phyloP scores from a whole-genome alignment of 1,140 invertebrate species.

The Bombus waltoni region DNA sequence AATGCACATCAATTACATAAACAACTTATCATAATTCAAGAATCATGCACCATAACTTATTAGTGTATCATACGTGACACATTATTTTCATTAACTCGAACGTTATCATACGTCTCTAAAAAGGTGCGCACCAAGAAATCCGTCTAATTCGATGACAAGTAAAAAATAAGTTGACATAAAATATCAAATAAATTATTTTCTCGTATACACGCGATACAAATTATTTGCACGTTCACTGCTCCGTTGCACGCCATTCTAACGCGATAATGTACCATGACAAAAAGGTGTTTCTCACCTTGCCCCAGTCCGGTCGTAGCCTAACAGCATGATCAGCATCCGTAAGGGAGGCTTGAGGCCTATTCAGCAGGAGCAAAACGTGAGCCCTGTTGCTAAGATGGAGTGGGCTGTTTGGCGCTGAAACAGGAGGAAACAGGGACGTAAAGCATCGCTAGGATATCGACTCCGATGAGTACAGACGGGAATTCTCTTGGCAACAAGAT shows the following conservation, averaged over 20 bases:
- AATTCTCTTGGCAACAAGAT: constrained; percentile 30
- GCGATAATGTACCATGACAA: neutral
- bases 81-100: too few species aligned
- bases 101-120: too few species aligned
- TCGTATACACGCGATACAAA: neutral
- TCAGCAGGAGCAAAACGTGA: constrained; percentile 86
- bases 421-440: constrained; percentile 59
- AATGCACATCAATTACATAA: too few species aligned
- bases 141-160: neutral
- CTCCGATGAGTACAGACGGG: neutral
- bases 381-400: constrained; percentile 87
- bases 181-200: neutral
- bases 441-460: constrained; percentile 29
- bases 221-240: neutral
- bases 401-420: constrained; percentile 88
- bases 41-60: too few species aligned
- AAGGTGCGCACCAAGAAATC: too few species aligned
- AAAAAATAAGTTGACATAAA: neutral
- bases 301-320: constrained; percentile 87
- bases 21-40: too few species aligned
- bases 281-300: constrained; percentile 84
- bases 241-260: neutral
- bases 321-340: constrained; percentile 88
- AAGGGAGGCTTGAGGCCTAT: constrained; percentile 86
- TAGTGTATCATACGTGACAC: too few species aligned